Base-by-base conservation (phyloP, 2,797 vertebrate genomes). In the Ispidina picta region DNA sequence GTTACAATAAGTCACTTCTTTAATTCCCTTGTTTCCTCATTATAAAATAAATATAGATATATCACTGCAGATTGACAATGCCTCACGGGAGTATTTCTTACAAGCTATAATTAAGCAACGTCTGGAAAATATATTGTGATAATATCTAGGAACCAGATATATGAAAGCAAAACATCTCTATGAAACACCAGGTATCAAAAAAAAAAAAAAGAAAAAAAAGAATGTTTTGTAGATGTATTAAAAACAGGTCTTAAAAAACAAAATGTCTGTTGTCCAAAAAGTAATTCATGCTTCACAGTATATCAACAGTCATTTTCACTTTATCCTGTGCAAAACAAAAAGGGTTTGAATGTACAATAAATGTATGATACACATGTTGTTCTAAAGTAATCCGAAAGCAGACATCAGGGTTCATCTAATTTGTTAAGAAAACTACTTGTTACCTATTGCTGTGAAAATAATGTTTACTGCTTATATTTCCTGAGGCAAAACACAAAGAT, bases 401-500 rank as follows among this genome's bases (percentile, higher is more conserved):
- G 86, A 95, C 70, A 95, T 93, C 82, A 95, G 79, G 89, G 90
- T 93, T 96, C 84, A 95, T 95, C 86, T 96, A 86, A 96, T 97
- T 97, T 96, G 92, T 92, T 94, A 94, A 94, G 95, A 97, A 97
- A 92, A 96, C 92, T 95, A 89, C 97, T 96, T 97, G 94, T 92
- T 97, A 94, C 89, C 88, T 93, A 84, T 91, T 96, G 94, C 75
- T 95, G 93, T 96, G 96, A 95, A 97, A 96, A 93, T 82, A 84
- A 83, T 94, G 89, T 97, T 97, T 97, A 96, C 85, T 96, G 88
- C 56, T 60, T 93, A 87, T 94, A 89, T 89, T 94, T 94, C 97
- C 78, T 70, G 41, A 88, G 83, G 97, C 90, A 95, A 96, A 95
- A 90, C 91, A 93, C 46, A 63, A 93, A 93, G 92, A 96, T 94